Evolutionary conservation across 2,797 vertebrate genomes (phyloP), one percentile per base, ranked within the genome.

Genomic region (Pangasius larnaudii): DNA sequence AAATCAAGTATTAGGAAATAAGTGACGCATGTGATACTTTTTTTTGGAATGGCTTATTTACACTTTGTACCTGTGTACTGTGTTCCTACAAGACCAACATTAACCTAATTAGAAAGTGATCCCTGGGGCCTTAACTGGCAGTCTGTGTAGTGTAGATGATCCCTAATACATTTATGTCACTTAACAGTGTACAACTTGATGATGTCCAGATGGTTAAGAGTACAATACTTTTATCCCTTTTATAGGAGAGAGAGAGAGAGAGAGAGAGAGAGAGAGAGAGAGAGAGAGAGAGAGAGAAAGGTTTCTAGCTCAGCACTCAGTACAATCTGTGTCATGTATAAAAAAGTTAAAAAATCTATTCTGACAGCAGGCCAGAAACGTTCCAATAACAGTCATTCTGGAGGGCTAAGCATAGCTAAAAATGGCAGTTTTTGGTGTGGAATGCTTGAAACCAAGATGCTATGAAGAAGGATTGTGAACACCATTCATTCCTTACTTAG

Each of bases 401-500:
- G 33, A 88, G 18, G 10, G 11, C 59, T 72, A 24, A 84, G n/a
- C 71, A 77, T 19, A 33, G 84, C 36, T 85, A 46, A 85, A 74
- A 75, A 65, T 84, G 56, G 69, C 63, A 56, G 69, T 85, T 84
- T 69, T 86, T 65, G 19, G 42, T 49, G 85, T 9, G 85, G 71
- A 84, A 89, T 86, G 77, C 82, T 58, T 65, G 49, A 81, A 88
- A 84, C 82, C 36, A 69, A 61, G 18, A 65, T 7, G n/a, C 58
- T 87, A 39, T 51, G 33, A 86, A 86, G 86, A 84, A 14, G 30
- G 58, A 18, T 51, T 74, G 18, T 10, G 36, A 49, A 86, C 84
- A 74, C 74, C 69, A 51, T 30, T 11, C 81, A 59, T 88, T 90
- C 82, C 22, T 61, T 61, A 81, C 11, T 42, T 27, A 27, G 30